Base-by-base conservation (phyloP, 2,888 invertebrate species). In the Agrotis ipsilon region DNA sequence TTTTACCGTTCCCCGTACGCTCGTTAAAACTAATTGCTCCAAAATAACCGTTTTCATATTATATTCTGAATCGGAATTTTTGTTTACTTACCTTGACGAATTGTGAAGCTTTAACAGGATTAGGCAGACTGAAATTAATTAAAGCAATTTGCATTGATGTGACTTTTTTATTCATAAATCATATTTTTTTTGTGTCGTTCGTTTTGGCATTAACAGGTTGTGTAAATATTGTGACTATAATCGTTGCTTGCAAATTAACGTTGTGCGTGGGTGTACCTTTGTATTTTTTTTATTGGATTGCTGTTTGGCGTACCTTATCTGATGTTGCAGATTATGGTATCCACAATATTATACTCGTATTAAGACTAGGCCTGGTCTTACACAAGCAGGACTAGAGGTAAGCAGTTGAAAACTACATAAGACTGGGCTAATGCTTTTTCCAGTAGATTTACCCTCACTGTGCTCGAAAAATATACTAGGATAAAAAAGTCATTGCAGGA, bases 11-110 rank as follows among this genome's bases (percentile, higher is more conserved):
- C 75, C 76, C 81, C 59, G 66, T 77, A 68, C 73, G 79, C 77
- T 87, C 85, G 82, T 85, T 86, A 86, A 63, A 80, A 64, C 78
- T 85, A 88, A 89, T 90, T 89, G 86, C 84, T 86, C 86, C 80
- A 80, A 86, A 89, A 87, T 87, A 85, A 83, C 76, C 80, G 71
- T 70, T 80, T 52, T 72, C 68, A 67, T 75, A 67, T 64, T 64
- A 82, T 75, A 78, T 87, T 86, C 84, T 72, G 73, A 86, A 88
- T 88, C 83, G 85, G 82, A 81, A 11, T 83, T 88, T 89, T 87
- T 89, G 86, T 88, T 88, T 88, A 84, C 81, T 54, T 79, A 85
- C 86, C 85, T 82, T 80, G 88, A 86, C 87, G 86, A 85, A 81
- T 79, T 81, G 78, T 72, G 24, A 81, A 68, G 78, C 77, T 72